Conservation (phyloP, 2,888 invertebrate genomes). For the Conchocele bisecta region DNA sequence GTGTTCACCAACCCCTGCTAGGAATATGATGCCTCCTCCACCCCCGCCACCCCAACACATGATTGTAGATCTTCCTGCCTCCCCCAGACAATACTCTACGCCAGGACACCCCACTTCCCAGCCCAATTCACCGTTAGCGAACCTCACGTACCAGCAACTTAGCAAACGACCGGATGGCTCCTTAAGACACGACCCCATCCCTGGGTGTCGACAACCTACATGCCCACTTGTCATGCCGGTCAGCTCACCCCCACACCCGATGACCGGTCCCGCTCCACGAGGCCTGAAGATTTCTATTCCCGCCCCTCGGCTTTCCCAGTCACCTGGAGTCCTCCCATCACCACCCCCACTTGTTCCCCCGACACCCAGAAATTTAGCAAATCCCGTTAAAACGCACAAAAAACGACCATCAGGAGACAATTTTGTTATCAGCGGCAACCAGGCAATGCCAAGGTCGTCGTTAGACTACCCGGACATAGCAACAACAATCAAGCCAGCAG, state of each 20-base stretch:
- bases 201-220: constrained; percentile 17
- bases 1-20: constrained; percentile 10
- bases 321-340: constrained; percentile 22
- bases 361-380: constrained; percentile 38
- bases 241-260: constrained; percentile 49
- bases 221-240: constrained; percentile 27
- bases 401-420: constrained; percentile 53
- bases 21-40: constrained; percentile 30
- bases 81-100: constrained; percentile 39
- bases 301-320: constrained; percentile 3
- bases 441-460: constrained; percentile 37
- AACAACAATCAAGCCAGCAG: constrained; percentile 21
- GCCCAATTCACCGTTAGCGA: constrained; percentile 22
- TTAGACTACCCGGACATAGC: constrained; percentile 37
- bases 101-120: constrained; percentile 18
- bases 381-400: constrained; percentile 42
- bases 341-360: constrained; percentile 52
- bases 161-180: constrained; percentile 44
- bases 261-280: constrained; percentile 54
- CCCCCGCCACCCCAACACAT: constrained; percentile 46
- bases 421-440: constrained; percentile 54
- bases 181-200: constrained; percentile 31
- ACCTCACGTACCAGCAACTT: constrained; percentile 40
- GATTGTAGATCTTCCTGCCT: constrained; percentile 36
- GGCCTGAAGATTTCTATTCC: constrained; percentile 28